A percentile compares a stretch with the other conserved stretches of the same genome.
phyloP scores from a whole-genome alignment of 2,797 vertebrate species.

The Danionella dracula region DNA sequence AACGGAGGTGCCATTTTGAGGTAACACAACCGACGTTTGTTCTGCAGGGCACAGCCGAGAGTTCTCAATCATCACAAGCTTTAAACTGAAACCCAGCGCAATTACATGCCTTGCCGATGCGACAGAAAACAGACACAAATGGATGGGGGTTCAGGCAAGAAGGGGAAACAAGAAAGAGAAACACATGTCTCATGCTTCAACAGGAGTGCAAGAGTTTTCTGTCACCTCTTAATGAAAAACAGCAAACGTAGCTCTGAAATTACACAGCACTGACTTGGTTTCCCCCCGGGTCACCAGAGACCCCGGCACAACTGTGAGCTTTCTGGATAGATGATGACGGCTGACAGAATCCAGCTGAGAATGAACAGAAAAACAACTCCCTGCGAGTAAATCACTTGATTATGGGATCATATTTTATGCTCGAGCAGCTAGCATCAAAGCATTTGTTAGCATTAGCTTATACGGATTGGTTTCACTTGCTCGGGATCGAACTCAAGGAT shows the following conservation, averaged over 20 bases:
- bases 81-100: conserved; percentile 37
- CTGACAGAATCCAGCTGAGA: conserved; percentile 11
- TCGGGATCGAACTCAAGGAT: no score
- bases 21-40: conserved; percentile 16
- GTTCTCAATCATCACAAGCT: conserved; percentile 43
- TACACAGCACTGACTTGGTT: conserved; percentile 17
- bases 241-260: conserved; percentile 8
- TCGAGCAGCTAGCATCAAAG: background rate
- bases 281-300: background rate
- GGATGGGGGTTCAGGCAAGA: background rate
- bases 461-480: no score
- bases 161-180: conserved; percentile 10
- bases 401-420: background rate
- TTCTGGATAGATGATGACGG: conserved; percentile 9
- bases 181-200: conserved; percentile 5
- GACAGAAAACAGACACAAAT: conserved; percentile 15
- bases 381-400: background rate
- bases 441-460: no score
- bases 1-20: conserved; percentile 14
- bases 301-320: background rate
- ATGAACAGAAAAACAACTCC: background rate
- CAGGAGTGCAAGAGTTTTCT: conserved; percentile 14
- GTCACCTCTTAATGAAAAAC: conserved; percentile 30
- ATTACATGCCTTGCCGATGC: conserved; percentile 37
- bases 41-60: conserved; percentile 31